Evolutionary conservation across 1,140 invertebrate genomes (phyloP).

Genomic region (Brachionus rubens): DNA sequence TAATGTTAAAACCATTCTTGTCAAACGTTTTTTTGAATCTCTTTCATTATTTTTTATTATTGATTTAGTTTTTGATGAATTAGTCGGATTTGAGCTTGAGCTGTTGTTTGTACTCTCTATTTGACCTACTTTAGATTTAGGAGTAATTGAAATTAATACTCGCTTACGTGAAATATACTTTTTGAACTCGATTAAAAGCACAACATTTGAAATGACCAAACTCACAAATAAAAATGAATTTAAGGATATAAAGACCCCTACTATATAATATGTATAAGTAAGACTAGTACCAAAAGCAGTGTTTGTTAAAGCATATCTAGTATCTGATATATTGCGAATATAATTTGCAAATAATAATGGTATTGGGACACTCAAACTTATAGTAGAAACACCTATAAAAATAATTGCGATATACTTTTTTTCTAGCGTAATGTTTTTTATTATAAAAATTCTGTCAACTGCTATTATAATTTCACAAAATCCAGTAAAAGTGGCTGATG

Average conservation of each 20-base stretch:
- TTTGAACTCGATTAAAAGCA: slow-evolving; percentile 15
- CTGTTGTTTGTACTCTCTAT: too few species aligned
- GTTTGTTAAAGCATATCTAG: neutral
- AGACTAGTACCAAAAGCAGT: neutral
- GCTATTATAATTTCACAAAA: slow-evolving; percentile 7
- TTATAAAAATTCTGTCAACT: neutral
- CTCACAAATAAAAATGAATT: neutral
- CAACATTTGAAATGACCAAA: neutral
- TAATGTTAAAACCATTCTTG: slow-evolving; percentile 6
- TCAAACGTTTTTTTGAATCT: neutral
- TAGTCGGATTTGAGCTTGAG: neutral
- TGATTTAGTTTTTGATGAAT: neutral
- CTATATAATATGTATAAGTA: slow-evolving; percentile 7
- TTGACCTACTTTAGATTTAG: too few species aligned
- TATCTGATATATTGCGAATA: neutral
- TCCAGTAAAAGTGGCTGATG: neutral
- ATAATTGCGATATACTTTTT: neutral
- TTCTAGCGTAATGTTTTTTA: neutral
- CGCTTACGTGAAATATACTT: neutral
- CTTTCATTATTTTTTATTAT: neutral
- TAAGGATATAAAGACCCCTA: neutral
- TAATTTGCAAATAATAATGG: slow-evolving; percentile 19
- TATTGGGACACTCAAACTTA: neutral
- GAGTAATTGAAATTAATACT: neutral
- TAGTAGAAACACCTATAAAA: neutral